A percentile compares a stretch with the other conserved stretches of the same genome.
Conservation (phyloP, 2,888 invertebrate species). For the Pheosia gnoma region DNA sequence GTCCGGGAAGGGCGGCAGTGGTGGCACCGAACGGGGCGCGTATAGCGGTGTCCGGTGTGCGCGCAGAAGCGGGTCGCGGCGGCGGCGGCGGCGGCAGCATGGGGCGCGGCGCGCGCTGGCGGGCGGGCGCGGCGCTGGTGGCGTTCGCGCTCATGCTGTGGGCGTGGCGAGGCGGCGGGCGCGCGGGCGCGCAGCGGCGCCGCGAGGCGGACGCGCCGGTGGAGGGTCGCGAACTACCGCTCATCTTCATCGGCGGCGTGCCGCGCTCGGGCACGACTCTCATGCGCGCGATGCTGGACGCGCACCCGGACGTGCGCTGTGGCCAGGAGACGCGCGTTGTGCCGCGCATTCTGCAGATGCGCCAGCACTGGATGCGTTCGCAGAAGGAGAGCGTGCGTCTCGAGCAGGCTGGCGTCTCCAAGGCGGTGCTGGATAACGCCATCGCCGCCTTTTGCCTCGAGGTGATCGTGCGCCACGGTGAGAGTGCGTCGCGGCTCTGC, state of each 20-base stretch:
- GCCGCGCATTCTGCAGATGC: constrained; percentile 97
- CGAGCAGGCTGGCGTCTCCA: constrained; percentile 96
- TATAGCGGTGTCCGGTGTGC: background rate
- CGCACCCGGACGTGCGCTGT: constrained; percentile 98
- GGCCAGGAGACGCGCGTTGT: constrained; percentile 99
- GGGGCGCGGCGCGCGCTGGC: constrained; percentile 50
- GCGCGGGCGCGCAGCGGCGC: constrained; percentile 37
- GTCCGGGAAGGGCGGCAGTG: background rate
- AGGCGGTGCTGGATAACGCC: constrained; percentile 96
- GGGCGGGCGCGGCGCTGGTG: constrained; percentile 25
- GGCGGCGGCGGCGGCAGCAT: constrained; percentile 31
- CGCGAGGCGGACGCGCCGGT: constrained; percentile 46
- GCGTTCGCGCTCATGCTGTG: constrained; percentile 44
- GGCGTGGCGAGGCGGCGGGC: constrained; percentile 34
- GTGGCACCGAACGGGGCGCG: background rate
- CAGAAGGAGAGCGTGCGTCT: constrained; percentile 95
- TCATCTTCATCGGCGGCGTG: constrained; percentile 98
- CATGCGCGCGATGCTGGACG: constrained; percentile 99
- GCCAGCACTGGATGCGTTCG: constrained; percentile 97
- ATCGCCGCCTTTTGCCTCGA: constrained; percentile 98
- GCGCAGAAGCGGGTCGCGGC: constrained; percentile 15
- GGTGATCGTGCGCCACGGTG: constrained; percentile 98
- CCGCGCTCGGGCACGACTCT: constrained; percentile 98
- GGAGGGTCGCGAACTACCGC: constrained; percentile 93
- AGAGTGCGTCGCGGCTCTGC: constrained; percentile 96